phyloP scores from a whole-genome alignment of 2,113 vertebrate species.

The Trochalopteron elliotii region DNA sequence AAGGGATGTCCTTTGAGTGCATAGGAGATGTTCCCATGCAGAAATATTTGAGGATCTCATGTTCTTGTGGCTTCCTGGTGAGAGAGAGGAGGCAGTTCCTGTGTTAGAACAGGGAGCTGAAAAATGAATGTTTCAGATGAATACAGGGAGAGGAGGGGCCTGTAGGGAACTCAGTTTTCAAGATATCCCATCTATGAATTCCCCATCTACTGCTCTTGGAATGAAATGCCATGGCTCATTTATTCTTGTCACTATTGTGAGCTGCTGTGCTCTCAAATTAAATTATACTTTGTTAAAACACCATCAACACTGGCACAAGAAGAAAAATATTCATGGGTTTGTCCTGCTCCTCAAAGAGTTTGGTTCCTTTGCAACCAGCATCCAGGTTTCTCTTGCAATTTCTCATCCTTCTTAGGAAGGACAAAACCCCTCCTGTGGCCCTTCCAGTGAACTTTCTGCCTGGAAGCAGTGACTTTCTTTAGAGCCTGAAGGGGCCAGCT shows the following conservation, averaged over 20 bases:
- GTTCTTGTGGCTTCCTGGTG: neutral
- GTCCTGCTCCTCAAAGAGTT: neutral
- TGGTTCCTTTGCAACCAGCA: neutral
- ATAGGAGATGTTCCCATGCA: neutral
- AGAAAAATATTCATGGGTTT: neutral
- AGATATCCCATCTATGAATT: neutral
- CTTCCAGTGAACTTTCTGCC: constrained; percentile 11
- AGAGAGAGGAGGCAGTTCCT: neutral
- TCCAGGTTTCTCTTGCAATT: neutral
- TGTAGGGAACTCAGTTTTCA: neutral
- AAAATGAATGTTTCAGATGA: neutral
- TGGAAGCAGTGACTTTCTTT: constrained; percentile 18
- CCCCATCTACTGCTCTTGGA: neutral
- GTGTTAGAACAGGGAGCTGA: neutral
- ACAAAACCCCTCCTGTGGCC: neutral
- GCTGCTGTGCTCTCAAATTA: neutral
- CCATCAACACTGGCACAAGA: neutral
- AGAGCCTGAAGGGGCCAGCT: neutral
- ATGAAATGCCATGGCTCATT: neutral
- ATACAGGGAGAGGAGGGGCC: neutral
- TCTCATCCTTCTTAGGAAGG: neutral
- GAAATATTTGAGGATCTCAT: neutral
- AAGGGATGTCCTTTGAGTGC: neutral
- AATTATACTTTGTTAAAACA: neutral
- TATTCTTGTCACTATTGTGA: neutral